Conservation (phyloP, 2,888 invertebrate genomes). For the Sussaba pulchella region DNA sequence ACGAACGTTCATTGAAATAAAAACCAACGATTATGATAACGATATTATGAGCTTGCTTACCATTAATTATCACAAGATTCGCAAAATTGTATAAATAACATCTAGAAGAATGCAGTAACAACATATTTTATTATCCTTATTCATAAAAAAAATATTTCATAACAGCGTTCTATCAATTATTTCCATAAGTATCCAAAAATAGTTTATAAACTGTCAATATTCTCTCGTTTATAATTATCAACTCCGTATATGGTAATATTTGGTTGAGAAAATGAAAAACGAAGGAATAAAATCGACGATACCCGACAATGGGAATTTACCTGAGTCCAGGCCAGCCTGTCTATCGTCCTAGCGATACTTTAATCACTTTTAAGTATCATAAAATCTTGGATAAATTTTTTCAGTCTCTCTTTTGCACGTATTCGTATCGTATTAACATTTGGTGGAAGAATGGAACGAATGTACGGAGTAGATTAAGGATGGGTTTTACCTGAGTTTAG, state of each 20-base stretch:
- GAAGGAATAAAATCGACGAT: background rate
- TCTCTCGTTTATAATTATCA: background rate
- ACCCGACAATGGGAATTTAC: background rate
- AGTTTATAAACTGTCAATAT: background rate
- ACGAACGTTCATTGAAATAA: background rate
- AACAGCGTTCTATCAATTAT: conserved; percentile 6
- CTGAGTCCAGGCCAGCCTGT: background rate
- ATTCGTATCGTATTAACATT: too few relatives aligned
- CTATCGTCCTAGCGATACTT: too few relatives aligned
- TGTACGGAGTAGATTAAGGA: background rate
- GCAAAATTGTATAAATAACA: background rate
- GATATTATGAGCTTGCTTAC: too few relatives aligned
- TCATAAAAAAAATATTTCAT: too few relatives aligned
- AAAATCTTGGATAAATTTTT: too few relatives aligned
- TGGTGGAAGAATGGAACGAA: too few relatives aligned
- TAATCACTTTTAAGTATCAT: too few relatives aligned
- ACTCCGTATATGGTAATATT: background rate
- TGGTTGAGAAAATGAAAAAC: too few relatives aligned
- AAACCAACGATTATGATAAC: background rate
- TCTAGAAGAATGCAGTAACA: background rate
- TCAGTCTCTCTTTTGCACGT: too few relatives aligned
- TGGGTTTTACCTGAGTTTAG: background rate
- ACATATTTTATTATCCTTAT: too few relatives aligned
- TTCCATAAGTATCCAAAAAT: too few relatives aligned
- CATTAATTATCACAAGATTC: too few relatives aligned